Percentiles rank a stretch among this genome's conserved stretches.
Evolutionary conservation across 2,888 invertebrate species (phyloP).

Genomic region (Conchocele bisecta): DNA sequence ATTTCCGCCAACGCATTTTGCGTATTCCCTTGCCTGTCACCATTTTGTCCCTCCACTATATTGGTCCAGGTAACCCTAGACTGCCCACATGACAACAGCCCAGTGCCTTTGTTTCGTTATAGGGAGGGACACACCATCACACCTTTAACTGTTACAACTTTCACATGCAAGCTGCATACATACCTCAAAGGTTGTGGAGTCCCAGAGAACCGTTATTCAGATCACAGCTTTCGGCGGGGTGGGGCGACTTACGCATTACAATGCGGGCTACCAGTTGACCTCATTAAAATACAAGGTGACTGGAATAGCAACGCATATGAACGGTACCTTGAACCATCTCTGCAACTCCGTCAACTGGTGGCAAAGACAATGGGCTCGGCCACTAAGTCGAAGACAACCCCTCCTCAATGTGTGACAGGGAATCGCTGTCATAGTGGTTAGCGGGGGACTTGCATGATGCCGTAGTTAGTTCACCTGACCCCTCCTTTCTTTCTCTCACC

Average conservation of each 20-base stretch:
- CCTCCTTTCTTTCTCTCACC: too few relatives aligned
- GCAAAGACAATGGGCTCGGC: slow-evolving; percentile 6
- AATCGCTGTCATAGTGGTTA: too few relatives aligned
- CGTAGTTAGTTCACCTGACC: too few relatives aligned
- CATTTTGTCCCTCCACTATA: slow-evolving; percentile 3
- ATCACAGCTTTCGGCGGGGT: slow-evolving; percentile 9
- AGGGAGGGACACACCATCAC: background rate
- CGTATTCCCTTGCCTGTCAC: slow-evolving; percentile 11
- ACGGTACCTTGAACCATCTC: slow-evolving; percentile 16
- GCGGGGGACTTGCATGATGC: too few relatives aligned
- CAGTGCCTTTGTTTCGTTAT: background rate
- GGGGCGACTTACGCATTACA: slow-evolving; percentile 7
- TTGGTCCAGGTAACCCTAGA: background rate
- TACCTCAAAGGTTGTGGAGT: background rate
- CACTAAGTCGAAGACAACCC: too few relatives aligned
- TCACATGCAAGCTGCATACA: background rate
- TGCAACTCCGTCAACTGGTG: background rate
- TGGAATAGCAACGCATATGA: slow-evolving; percentile 25
- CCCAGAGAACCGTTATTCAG: background rate
- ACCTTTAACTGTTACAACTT: background rate
- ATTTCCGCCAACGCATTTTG: slow-evolving; percentile 5
- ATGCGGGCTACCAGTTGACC: slow-evolving; percentile 30
- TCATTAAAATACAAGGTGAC: slow-evolving; percentile 31
- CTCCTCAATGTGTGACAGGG: too few relatives aligned
- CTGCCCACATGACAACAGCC: background rate